Evolutionary conservation across 2,888 invertebrate species (phyloP).

Genomic region (Mesorhabditis sp.): DNA sequence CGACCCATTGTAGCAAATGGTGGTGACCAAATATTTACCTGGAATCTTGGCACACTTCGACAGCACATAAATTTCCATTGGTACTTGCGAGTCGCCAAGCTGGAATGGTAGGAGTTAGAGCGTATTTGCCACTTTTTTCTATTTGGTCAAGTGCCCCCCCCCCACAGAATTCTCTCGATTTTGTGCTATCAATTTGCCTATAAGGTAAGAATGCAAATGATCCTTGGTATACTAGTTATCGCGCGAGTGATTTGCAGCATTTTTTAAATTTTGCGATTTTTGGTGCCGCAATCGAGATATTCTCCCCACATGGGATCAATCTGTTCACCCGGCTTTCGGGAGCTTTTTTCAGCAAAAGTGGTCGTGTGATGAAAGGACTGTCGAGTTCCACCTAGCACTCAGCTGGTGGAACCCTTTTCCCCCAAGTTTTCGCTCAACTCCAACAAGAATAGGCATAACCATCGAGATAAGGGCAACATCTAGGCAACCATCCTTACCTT

Average conservation of each 20-base stretch:
- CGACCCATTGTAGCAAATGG: not conserved
- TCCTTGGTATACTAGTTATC: no score
- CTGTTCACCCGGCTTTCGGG: no score
- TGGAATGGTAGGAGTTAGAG: slow-evolving; percentile 18
- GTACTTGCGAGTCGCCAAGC: slow-evolving; percentile 53
- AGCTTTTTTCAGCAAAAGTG: no score
- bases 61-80: slow-evolving; percentile 55
- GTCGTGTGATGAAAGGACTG: no score
- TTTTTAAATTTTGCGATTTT: no score
- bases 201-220: no score
- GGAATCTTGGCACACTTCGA: slow-evolving; percentile 41
- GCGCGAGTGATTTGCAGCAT: no score
- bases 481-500: slow-evolving; percentile 20
- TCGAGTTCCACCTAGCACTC: not conserved
- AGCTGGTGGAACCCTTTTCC: not conserved
- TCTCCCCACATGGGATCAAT: no score
- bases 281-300: no score
- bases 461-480: no score
- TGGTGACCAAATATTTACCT: slow-evolving; percentile 10
- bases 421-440: not conserved
- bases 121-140: not conserved
- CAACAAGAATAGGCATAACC: no score
- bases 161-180: not conserved
- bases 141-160: not conserved
- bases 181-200: not conserved